Conservation (phyloP, 1,140 invertebrate genomes). For the Rhopalosiphum padi region DNA sequence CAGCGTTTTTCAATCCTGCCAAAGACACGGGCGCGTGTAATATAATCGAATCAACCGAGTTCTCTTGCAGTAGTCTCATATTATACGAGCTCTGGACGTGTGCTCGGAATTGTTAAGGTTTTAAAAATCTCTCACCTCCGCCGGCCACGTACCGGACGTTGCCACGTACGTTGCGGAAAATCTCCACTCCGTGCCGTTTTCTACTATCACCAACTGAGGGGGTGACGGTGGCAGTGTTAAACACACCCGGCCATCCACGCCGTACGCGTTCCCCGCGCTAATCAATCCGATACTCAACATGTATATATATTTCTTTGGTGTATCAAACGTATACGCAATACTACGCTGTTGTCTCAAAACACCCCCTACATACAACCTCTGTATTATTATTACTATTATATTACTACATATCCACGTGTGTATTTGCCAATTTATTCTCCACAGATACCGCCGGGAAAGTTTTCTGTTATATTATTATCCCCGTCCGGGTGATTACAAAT, state of each 20-base stretch:
- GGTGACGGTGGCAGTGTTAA: too few species aligned
- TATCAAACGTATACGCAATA: neutral
- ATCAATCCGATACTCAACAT: neutral
- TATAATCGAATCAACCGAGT: constrained; percentile 50
- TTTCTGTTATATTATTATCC: neutral
- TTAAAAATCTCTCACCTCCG: constrained; percentile 18
- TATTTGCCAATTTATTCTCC: neutral
- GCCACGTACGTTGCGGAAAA: constrained; percentile 16
- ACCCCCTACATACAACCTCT: too few species aligned
- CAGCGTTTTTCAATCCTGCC: constrained; percentile 26
- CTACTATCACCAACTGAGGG: neutral
- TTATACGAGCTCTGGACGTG: constrained; percentile 38
- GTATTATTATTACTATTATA: neutral
- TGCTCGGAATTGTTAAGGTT: constrained; percentile 51
- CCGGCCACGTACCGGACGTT: neutral
- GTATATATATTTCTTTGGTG: neutral
- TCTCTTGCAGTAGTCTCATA: neutral
- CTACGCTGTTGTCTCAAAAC: neutral
- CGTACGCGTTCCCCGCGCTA: neutral
- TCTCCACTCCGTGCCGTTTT: constrained; percentile 21
- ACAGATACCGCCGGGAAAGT: neutral
- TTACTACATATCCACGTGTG: neutral
- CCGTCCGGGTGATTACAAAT: neutral
- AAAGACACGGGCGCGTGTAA: neutral
- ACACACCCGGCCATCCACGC: neutral